Percentiles rank a stretch among this genome's conserved stretches.
These are phyloP conservation scores for Mya arenaria DNA, from an alignment of 1,140 invertebrate genomes.

Conservation along the genomic window DNA sequence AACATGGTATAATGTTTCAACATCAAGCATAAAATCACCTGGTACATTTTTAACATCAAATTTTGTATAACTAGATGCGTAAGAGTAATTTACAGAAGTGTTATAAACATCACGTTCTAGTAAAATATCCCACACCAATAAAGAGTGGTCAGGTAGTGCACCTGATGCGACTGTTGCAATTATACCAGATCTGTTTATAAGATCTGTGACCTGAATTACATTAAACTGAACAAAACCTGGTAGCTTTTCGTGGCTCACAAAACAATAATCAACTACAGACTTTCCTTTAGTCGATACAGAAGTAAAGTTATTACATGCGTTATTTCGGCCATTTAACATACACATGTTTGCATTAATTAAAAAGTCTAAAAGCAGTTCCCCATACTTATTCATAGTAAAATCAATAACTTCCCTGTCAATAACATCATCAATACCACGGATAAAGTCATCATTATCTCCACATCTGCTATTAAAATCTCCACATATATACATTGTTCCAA, in stretches of 20 bases:
- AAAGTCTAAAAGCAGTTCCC: constrained; percentile 30
- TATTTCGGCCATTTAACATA: not conserved
- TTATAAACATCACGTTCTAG: no score
- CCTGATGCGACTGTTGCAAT: not conserved
- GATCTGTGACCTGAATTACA: not conserved
- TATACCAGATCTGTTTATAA: not conserved
- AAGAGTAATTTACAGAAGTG: no score
- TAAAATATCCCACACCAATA: constrained; percentile 16
- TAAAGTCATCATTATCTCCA: constrained; percentile 2
- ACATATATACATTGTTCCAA: not conserved
- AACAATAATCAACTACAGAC: not conserved
- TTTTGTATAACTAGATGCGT: constrained; percentile 18
- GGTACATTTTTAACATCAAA: constrained; percentile 30
- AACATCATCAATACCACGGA: not conserved
- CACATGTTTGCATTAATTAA: not conserved
- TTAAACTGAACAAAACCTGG: not conserved
- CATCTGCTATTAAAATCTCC: constrained; percentile 25
- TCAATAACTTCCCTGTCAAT: not conserved
- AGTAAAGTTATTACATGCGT: not conserved
- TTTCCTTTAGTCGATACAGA: not conserved
- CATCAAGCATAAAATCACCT: constrained; percentile 14
- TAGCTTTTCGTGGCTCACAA: not conserved
- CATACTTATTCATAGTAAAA: constrained; percentile 12
- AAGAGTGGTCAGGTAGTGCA: constrained; percentile 5
- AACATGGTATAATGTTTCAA: constrained; percentile 4